Percentiles rank a stretch among this genome's conserved stretches.
Conservation (phyloP, 2,888 invertebrate species). For the Polietes domitor region DNA sequence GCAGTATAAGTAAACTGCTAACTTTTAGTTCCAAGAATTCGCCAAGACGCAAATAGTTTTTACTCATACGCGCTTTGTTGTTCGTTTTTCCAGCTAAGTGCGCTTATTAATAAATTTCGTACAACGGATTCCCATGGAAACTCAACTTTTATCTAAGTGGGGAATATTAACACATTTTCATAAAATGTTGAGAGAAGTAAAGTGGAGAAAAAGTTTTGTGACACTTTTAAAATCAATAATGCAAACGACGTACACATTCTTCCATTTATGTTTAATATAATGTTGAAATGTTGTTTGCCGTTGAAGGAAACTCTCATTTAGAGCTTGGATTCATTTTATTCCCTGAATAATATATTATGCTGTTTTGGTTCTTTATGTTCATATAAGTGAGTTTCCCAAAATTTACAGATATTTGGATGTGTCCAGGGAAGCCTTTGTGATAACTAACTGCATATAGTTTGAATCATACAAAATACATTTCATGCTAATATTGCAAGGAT, state of each 20-base stretch:
- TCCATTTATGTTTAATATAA: not conserved
- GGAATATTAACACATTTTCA: not conserved
- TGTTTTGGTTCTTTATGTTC: no score
- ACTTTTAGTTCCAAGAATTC: not conserved
- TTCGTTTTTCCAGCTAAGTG: not conserved
- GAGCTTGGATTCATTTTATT: no score
- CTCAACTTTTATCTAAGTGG: not conserved
- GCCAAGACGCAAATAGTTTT: not conserved
- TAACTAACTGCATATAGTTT: no score
- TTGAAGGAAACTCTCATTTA: no score
- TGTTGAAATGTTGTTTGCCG: no score
- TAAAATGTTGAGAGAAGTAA: not conserved
- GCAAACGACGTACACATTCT: not conserved
- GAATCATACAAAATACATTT: not conserved
- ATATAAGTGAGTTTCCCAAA: no score
- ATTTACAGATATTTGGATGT: no score
- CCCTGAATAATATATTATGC: no score
- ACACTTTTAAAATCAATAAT: conserved; percentile 1
- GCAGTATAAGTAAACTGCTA: not conserved
- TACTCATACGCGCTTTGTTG: not conserved
- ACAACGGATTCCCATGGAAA: not conserved
- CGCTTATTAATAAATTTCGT: not conserved
- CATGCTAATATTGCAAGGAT: not conserved
- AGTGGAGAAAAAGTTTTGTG: not conserved
- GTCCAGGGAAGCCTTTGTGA: no score